phyloP scores from a whole-genome alignment of 2,797 vertebrate genomes.

The Sparus aurata region DNA sequence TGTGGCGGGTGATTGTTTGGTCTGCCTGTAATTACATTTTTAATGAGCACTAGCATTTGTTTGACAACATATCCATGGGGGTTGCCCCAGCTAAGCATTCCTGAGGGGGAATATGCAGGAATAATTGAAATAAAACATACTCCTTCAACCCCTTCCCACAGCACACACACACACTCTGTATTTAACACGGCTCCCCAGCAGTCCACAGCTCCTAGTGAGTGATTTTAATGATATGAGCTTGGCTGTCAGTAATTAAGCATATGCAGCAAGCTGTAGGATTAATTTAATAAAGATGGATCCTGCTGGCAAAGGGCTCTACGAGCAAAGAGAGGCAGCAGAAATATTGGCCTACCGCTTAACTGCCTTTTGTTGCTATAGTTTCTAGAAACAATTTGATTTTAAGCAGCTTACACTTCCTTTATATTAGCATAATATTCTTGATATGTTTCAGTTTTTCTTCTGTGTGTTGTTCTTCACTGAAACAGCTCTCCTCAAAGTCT shows the following conservation, averaged over 20 bases:
- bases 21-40: conserved; percentile 52
- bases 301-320: conserved; percentile 37
- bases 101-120: conserved; percentile 48
- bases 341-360: conserved; percentile 12
- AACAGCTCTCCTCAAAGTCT: not conserved
- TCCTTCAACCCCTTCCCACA: conserved; percentile 24
- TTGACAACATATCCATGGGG: conserved; percentile 61
- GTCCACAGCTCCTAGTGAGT: conserved; percentile 52
- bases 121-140: conserved; percentile 66
- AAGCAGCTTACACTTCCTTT: not conserved
- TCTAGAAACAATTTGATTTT: not conserved
- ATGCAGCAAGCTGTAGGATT: conserved; percentile 59
- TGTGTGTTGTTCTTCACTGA: not conserved
- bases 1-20: conserved; percentile 9
- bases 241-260: conserved; percentile 71
- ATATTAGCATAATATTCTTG: not conserved
- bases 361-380: not conserved
- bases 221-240: conserved; percentile 64
- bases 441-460: conserved; percentile 2
- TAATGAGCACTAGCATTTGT: conserved; percentile 52
- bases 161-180: conserved; percentile 19
- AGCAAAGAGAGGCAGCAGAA: conserved; percentile 12
- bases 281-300: conserved; percentile 59
- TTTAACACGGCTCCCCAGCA: conserved; percentile 46
- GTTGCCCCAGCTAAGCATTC: conserved; percentile 43